phyloP scores from a whole-genome alignment of 1,140 invertebrate species.

The Drosophila ogumai region DNA sequence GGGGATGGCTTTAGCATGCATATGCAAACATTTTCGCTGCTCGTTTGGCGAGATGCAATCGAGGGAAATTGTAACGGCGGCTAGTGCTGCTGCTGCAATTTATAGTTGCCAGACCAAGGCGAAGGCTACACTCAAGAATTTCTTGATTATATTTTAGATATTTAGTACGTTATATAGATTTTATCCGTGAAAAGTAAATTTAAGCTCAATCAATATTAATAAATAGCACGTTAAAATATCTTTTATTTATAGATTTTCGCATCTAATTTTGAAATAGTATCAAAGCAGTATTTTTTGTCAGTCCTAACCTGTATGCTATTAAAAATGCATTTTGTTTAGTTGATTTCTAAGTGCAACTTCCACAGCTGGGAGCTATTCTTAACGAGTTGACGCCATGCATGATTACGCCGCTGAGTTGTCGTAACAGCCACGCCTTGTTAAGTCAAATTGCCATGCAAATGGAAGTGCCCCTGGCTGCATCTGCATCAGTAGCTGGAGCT shows the following conservation, averaged over 20 bases:
- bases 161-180: neutral
- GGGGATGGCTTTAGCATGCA: constrained; percentile 21
- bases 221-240: too few relatives aligned
- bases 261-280: too few relatives aligned
- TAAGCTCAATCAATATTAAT: neutral
- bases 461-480: constrained; percentile 56
- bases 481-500: neutral
- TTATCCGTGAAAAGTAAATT: neutral
- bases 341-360: constrained; percentile 20
- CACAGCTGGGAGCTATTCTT: constrained; percentile 5
- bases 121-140: constrained; percentile 14
- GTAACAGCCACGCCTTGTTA: constrained; percentile 59
- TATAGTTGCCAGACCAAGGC: constrained; percentile 43
- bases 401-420: constrained; percentile 62
- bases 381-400: constrained; percentile 47
- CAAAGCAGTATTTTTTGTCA: neutral
- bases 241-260: too few relatives aligned
- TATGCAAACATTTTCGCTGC: constrained; percentile 34
- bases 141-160: constrained; percentile 1
- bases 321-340: neutral
- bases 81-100: constrained; percentile 43
- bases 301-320: neutral
- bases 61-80: constrained; percentile 44
- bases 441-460: constrained; percentile 78
- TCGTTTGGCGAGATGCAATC: constrained; percentile 24